Percentiles rank a stretch among this genome's conserved stretches.
Conservation (phyloP, 2,888 invertebrate genomes). For the Rhopalosiphum nymphaeae region DNA sequence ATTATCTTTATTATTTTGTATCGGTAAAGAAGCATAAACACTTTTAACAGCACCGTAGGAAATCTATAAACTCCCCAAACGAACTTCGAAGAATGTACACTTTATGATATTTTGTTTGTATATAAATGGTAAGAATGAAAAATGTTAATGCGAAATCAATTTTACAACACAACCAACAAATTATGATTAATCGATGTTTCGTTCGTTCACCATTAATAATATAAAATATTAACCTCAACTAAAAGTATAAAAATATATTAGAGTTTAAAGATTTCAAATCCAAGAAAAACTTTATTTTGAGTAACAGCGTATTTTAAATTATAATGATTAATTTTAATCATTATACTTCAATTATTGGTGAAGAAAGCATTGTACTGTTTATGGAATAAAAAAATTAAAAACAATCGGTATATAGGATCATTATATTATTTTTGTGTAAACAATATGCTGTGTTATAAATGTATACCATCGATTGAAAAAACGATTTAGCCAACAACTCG, state of each 20-base stretch:
- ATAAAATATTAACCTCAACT: background rate
- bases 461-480: background rate
- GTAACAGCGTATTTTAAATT: background rate
- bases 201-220: background rate
- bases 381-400: background rate
- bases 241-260: background rate
- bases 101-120: background rate
- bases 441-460: background rate
- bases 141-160: constrained; percentile 12
- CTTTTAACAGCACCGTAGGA: background rate
- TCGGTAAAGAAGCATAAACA: background rate
- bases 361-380: background rate
- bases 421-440: background rate
- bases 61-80: background rate
- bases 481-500: background rate
- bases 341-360: background rate
- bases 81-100: background rate
- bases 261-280: background rate
- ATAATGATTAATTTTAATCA: background rate
- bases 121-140: background rate
- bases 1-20: background rate
- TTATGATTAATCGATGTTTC: constrained; percentile 29
- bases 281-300: background rate
- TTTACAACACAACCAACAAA: constrained; percentile 6
- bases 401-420: background rate